Conservation (phyloP, 2,797 vertebrate species). For the Rousettus madagascariensis region DNA sequence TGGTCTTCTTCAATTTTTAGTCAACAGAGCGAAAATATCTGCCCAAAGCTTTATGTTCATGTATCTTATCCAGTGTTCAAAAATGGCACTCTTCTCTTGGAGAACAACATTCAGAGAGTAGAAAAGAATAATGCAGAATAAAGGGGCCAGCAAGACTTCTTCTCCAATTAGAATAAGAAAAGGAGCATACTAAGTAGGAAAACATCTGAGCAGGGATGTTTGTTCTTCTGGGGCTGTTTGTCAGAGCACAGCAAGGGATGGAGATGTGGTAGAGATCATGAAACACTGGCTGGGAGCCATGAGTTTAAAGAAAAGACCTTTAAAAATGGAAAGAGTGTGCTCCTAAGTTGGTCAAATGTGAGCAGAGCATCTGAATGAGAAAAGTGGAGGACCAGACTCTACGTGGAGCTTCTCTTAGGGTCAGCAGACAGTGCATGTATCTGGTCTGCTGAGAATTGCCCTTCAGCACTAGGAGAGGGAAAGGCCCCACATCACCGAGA, state of each 20-base stretch:
- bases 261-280: background rate
- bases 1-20: background rate
- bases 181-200: background rate
- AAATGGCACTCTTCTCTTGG: background rate
- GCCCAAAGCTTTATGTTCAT: background rate
- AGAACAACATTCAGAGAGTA: background rate
- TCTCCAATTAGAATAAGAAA: background rate
- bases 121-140: background rate
- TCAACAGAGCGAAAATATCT: background rate
- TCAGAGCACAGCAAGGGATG: background rate
- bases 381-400: background rate
- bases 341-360: too few relatives aligned
- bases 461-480: background rate
- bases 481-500: background rate
- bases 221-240: background rate
- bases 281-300: background rate
- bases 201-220: background rate
- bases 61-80: background rate
- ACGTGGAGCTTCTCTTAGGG: background rate
- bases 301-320: background rate
- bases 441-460: background rate
- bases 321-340: background rate
- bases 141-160: rapidly evolving
- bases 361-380: background rate
- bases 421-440: background rate